Base-by-base conservation (phyloP, 2,797 vertebrate genomes). In the Cichlasoma orientale region DNA sequence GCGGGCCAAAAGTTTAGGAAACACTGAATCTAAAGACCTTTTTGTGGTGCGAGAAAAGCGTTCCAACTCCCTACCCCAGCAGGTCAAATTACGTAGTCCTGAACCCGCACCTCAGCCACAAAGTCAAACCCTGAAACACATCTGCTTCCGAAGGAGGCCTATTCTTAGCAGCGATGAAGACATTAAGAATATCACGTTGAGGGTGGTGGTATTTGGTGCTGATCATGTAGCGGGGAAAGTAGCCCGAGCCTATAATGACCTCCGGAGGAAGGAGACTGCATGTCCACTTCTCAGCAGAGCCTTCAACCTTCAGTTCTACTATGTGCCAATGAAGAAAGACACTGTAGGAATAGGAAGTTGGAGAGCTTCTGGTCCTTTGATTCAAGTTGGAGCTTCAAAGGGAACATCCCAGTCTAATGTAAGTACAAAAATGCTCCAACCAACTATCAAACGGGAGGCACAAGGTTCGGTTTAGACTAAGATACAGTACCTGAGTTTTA, bases 131-230 rank as follows among this genome's bases (percentile, higher is more conserved):
- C 91, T 94, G 0, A 91, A 80, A 58, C 94, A 93, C 1, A 84
- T 95, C 12, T 95, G 94, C 89, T 95, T 95, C 73, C 91, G 92
- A 55, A 95, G 97, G 19, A 95, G 97, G 69, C 98, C 98, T 23
- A 98, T 98, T 84, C 95, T 99, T 74, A 99, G 98, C 88, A 96
- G 92, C 0, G 96, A 97, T 0, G 98, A 99, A 85, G 97, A 97
- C 4, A 82, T 58, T 19, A 85, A 80, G 74, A 69, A 92, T 52
- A 96, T 93, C 56, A 97, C 96, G 0, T 91, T 99, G 70, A 95
- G 98, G 1, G 96, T 99, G 5, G 97, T 99, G 82, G 98, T 98
- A 87, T 99, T 99, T 0, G 98, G 98, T 27, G 98, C 97, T 0
- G 98, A 99, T 86, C 96, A 97, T 29, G 96, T 98, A 54, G 97